Conservation (phyloP, 92 coral and sea anemone species). For the Porites divaricata region DNA sequence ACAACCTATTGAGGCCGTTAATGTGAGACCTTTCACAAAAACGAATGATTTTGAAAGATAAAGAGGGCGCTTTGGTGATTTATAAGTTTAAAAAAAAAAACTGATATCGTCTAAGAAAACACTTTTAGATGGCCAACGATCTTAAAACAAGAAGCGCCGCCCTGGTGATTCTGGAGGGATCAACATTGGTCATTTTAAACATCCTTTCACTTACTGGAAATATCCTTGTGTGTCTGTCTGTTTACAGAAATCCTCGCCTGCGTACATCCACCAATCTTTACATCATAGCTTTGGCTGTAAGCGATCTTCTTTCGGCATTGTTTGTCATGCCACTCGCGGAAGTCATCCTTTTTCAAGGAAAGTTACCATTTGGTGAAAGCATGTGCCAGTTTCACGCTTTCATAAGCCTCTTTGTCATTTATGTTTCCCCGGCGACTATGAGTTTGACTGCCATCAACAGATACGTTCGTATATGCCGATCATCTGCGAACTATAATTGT, state of each 20-base stretch:
- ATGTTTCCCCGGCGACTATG: constrained; percentile 49
- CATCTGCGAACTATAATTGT: constrained; percentile 8
- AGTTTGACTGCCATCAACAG: constrained; percentile 39
- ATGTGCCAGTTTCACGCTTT: constrained; percentile 41
- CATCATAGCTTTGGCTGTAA: constrained; percentile 40
- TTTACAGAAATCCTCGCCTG: constrained; percentile 36
- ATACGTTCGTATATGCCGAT: constrained; percentile 30
- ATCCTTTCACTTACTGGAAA: constrained; percentile 26
- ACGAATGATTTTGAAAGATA: not conserved
- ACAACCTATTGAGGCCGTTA: no score
- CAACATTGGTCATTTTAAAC: constrained; percentile 6
- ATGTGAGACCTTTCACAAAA: not conserved
- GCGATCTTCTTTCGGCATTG: constrained; percentile 31
- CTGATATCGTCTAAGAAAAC: not conserved
- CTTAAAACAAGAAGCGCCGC: constrained; percentile 20
- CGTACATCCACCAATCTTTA: constrained; percentile 28
- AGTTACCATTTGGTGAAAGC: constrained; percentile 22
- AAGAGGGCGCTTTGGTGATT: not conserved
- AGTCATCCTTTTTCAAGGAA: constrained; percentile 9
- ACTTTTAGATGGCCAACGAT: constrained; percentile 8
- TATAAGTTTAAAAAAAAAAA: no score
- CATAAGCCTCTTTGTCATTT: constrained; percentile 33
- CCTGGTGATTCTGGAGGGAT: constrained; percentile 21
- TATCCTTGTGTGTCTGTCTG: constrained; percentile 25
- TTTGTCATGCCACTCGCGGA: constrained; percentile 39